Percentiles rank a stretch among this genome's conserved stretches.
These are phyloP conservation scores for Vesta saturnalis DNA, from an alignment of 2,888 invertebrate species.

Conservation along the genomic window DNA sequence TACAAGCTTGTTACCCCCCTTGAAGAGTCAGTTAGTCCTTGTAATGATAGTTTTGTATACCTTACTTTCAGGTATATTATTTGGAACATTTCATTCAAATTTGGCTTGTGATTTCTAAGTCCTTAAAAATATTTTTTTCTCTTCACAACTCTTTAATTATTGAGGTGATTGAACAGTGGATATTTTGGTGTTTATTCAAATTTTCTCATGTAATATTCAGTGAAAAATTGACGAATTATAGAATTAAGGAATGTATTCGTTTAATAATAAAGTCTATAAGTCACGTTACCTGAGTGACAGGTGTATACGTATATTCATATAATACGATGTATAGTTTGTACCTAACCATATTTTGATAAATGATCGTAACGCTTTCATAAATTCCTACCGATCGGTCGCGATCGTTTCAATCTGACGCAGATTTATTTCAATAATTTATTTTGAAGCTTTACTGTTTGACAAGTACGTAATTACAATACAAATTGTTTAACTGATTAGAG, in stretches of 20 bases:
- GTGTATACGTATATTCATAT: constrained; percentile 41
- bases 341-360: constrained; percentile 44
- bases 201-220: neutral
- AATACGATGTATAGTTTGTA: constrained; percentile 38
- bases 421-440: constrained; percentile 35
- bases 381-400: constrained; percentile 31
- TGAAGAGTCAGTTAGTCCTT: constrained; percentile 31
- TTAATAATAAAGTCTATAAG: constrained; percentile 46
- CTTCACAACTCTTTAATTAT: too few relatives aligned
- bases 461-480: constrained; percentile 21
- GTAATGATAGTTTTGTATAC: constrained; percentile 22
- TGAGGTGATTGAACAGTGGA: too few relatives aligned
- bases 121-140: too few relatives aligned
- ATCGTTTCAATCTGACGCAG: constrained; percentile 21
- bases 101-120: too few relatives aligned
- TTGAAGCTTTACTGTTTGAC: constrained; percentile 28
- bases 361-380: constrained; percentile 33
- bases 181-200: too few relatives aligned
- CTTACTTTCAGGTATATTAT: constrained; percentile 23
- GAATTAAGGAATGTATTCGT: constrained; percentile 31
- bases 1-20: constrained; percentile 38
- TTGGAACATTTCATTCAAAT: too few relatives aligned
- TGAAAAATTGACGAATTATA: neutral
- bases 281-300: constrained; percentile 44
- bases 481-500: constrained; percentile 17